Evolutionary conservation across 2,888 invertebrate genomes (phyloP).

Genomic region (Nesidiocoris tenuis): DNA sequence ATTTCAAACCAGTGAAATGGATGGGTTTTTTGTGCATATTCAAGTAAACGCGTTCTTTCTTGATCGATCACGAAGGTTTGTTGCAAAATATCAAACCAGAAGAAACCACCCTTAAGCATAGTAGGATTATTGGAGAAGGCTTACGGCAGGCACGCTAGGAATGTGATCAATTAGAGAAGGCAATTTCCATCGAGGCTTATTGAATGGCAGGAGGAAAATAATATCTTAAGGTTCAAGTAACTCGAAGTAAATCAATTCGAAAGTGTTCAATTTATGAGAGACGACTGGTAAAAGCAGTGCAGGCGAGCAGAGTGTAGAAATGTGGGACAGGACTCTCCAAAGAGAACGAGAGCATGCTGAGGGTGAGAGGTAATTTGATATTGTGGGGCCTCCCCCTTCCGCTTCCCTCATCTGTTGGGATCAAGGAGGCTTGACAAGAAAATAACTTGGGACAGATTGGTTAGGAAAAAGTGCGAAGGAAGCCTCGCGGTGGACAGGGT

Average conservation of each 20-base stretch:
- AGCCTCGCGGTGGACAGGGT: background rate
- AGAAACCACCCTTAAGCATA: too few species aligned
- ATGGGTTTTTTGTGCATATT: too few species aligned
- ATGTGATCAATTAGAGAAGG: background rate
- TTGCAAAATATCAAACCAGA: too few species aligned
- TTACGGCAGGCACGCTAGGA: too few species aligned
- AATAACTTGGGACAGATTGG: conserved; percentile 23
- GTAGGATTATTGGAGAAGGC: too few species aligned
- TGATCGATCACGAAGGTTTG: too few species aligned
- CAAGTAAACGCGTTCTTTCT: too few species aligned
- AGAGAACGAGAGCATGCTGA: background rate
- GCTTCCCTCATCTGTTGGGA: conserved; percentile 8
- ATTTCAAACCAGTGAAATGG: too few species aligned
- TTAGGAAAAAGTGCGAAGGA: background rate
- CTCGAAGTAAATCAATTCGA: background rate
- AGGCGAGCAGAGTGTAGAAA: background rate
- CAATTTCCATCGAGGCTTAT: background rate
- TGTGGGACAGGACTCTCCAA: background rate
- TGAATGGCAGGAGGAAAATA: too few species aligned
- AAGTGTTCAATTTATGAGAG: background rate
- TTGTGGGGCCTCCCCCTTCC: background rate
- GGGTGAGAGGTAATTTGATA: background rate
- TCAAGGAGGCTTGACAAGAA: conserved; percentile 27
- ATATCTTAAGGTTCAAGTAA: too few species aligned
- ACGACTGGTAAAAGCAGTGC: background rate